phyloP scores from a whole-genome alignment of 2,797 vertebrate species.

The Acanthornis magna region DNA sequence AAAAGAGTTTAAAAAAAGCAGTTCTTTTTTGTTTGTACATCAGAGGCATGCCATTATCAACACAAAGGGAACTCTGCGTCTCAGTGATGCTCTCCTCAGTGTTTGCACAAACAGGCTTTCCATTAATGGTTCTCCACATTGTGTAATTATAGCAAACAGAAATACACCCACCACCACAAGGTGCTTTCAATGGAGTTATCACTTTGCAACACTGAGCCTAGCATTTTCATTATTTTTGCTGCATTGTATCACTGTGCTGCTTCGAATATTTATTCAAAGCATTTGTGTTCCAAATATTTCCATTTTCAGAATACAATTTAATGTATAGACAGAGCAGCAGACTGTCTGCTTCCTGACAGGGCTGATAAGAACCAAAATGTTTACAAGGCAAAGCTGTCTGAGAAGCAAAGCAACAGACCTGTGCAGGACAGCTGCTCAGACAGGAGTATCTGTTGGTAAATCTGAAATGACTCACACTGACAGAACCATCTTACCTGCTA shows the following conservation, averaged over 20 bases:
- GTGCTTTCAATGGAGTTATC: slow-evolving; percentile 1
- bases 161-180: neutral
- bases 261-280: slow-evolving; percentile 37
- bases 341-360: slow-evolving; percentile 33
- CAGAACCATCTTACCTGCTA: neutral
- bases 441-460: neutral
- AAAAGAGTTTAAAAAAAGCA: neutral
- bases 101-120: neutral
- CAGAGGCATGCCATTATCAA: neutral
- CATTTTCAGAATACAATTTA: slow-evolving; percentile 40
- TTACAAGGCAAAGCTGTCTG: slow-evolving; percentile 1
- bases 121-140: neutral
- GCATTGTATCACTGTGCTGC: neutral
- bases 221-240: slow-evolving; percentile 12
- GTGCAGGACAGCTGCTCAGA: slow-evolving; percentile 35
- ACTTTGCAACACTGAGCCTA: neutral
- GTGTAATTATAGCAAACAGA: neutral
- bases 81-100: neutral
- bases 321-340: slow-evolving; percentile 36
- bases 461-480: neutral
- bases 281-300: slow-evolving; percentile 22
- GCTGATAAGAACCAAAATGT: slow-evolving; percentile 27
- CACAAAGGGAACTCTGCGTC: neutral
- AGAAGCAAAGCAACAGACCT: neutral
- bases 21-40: neutral